These are phyloP conservation scores for Periphyllus acericola DNA, from an alignment of 2,888 invertebrate species.

Conservation along the genomic window DNA sequence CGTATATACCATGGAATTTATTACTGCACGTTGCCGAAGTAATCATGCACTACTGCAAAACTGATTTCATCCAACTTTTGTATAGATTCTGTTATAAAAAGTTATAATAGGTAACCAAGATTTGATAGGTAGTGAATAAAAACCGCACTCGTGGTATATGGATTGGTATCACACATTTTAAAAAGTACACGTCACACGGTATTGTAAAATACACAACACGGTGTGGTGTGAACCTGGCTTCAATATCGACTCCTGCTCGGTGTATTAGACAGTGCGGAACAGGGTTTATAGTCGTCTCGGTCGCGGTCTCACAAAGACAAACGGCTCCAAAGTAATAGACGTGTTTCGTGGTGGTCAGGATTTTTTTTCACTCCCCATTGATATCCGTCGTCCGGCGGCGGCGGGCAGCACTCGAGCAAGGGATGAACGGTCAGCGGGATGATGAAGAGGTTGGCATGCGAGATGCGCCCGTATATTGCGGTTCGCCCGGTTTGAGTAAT, in stretches of 20 bases:
- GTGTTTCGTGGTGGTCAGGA: not conserved
- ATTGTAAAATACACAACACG: too few relatives aligned
- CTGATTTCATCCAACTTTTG: too few relatives aligned
- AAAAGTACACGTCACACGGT: too few relatives aligned
- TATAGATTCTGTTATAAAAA: too few relatives aligned
- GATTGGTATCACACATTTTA: not conserved
- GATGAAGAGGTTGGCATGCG: constrained; percentile 48
- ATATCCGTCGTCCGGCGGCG: not conserved
- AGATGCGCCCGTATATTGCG: constrained; percentile 20
- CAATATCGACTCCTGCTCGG: not conserved
- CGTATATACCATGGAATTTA: too few relatives aligned
- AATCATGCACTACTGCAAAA: too few relatives aligned
- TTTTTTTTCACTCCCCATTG: not conserved
- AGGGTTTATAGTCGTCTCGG: not conserved
- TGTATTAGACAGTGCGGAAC: too few relatives aligned
- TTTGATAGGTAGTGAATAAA: too few relatives aligned
- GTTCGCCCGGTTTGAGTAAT: constrained; percentile 49
- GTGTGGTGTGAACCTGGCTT: too few relatives aligned
- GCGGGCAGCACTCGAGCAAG: not conserved
- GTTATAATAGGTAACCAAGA: too few relatives aligned
- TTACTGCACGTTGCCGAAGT: too few relatives aligned
- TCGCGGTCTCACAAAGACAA: not conserved
- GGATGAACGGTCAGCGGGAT: not conserved
- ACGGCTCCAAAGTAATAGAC: constrained; percentile 10
- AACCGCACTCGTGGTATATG: too few relatives aligned